Conservation (phyloP, 2,888 invertebrate genomes). For the Tetranychus piercei region DNA sequence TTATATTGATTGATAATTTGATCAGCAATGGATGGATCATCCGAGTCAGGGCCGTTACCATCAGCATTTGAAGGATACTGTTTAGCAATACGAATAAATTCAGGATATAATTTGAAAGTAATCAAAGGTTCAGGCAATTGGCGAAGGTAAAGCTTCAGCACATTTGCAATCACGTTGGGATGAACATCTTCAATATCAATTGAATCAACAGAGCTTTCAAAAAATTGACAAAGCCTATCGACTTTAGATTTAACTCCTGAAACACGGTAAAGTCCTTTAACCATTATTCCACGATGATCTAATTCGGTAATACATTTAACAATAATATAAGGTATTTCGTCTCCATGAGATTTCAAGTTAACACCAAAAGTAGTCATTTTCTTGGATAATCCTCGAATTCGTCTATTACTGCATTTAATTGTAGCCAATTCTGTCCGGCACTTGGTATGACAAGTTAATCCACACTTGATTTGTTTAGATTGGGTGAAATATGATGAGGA, state of each 20-base stretch:
- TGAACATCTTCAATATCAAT: constrained; percentile 39
- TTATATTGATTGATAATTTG: background rate
- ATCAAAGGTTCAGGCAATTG: constrained; percentile 43
- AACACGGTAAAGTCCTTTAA: constrained; percentile 42
- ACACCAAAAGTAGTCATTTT: constrained; percentile 41
- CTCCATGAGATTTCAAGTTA: constrained; percentile 37
- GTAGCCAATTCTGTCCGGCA: background rate
- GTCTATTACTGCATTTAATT: constrained; percentile 32
- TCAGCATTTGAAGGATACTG: constrained; percentile 27
- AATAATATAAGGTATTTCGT: constrained; percentile 27
- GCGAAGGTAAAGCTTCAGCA: constrained; percentile 42
- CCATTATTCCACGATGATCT: constrained; percentile 34
- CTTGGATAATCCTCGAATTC: background rate
- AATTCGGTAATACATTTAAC: constrained; percentile 36
- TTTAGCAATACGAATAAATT: constrained; percentile 36
- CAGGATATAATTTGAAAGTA: constrained; percentile 39
- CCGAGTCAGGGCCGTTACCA: constrained; percentile 12
- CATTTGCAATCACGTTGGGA: constrained; percentile 43
- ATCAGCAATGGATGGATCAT: background rate
- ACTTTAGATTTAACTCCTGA: constrained; percentile 45
- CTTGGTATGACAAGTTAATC: background rate
- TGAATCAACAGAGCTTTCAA: constrained; percentile 37
- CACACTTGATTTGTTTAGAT: background rate
- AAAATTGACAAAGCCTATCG: constrained; percentile 41
- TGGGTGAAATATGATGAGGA: too few relatives aligned